Percentiles rank a stretch among this genome's conserved stretches.
Conservation (phyloP, 2,888 invertebrate species). For the Doris montereyensis region DNA sequence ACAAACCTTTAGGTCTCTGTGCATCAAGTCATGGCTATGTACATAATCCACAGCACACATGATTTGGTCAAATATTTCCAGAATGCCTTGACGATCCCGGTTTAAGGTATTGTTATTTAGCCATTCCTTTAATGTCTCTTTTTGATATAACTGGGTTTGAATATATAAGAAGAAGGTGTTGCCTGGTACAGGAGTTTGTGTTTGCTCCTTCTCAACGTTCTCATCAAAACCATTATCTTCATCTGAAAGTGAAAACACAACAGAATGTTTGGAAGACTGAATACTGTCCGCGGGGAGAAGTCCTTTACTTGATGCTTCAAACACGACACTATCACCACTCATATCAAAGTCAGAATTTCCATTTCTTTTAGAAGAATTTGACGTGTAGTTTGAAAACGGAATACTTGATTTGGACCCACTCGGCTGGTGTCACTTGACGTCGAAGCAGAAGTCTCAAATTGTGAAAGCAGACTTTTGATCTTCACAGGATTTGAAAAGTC, state of each 20-base stretch:
- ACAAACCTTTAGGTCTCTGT: constrained; percentile 95
- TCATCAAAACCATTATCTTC: not conserved
- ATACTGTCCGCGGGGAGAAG: not conserved
- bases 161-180: constrained; percentile 86
- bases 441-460: too few relatives aligned
- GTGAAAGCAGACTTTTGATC: too few relatives aligned
- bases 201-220: not conserved
- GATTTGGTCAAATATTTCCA: constrained; percentile 80
- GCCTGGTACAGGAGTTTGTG: not conserved
- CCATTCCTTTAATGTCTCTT: constrained; percentile 94
- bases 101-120: constrained; percentile 74
- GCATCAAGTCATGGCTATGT: constrained; percentile 92
- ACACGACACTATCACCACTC: constrained; percentile 31
- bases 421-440: too few relatives aligned
- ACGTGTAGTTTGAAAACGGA: constrained; percentile 44
- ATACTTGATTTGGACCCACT: constrained; percentile 41
- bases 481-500: too few relatives aligned
- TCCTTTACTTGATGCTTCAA: constrained; percentile 4
- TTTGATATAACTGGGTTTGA: constrained; percentile 96
- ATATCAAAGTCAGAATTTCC: not conserved
- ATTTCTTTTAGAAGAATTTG: not conserved
- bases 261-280: not conserved
- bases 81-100: constrained; percentile 57
- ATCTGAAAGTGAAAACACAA: constrained; percentile 13
- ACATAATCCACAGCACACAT: constrained; percentile 96